Base-by-base conservation (phyloP, 2,113 vertebrate genomes). In the Leiothrix lutea region DNA sequence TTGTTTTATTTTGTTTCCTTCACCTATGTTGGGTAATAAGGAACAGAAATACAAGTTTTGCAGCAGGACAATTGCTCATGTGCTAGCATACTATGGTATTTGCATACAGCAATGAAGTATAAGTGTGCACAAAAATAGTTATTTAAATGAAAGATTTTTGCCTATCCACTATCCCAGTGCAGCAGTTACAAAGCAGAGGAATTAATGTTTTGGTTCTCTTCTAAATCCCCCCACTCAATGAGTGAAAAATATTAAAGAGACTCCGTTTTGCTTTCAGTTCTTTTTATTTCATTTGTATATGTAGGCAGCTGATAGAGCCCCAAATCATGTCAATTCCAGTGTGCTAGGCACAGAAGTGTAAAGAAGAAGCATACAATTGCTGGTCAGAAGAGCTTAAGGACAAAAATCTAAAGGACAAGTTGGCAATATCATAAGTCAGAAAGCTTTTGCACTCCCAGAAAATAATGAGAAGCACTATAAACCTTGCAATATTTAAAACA, bases 231-330 rank as follows among this genome's bases (percentile, higher is more conserved):
- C 95, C 81, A 69, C 54, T 92, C 54, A 94, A 50, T 62, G 62
- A 77, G 81, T 88, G 79, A 90, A 92, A 90, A 64, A 66, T 50
- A 18, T 86, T 86, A 86, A 64, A 90, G 57, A 93, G 48, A 85
- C 44, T 88, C 74, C 94, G 44, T 91, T 96, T 95, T 75, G 48
- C 70, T 93, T 94, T 93, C 88, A 88, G 45, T 74, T 66, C 48
- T 88, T 91, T 95, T 86, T 80, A 86, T 88, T 92, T 94, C 40
- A 88, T 84, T 95, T 90, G 74, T 95, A 72, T 77, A 69, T 86
- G 74, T 58, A 90, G 58, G 82, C 85, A 92, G 88, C 45, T 83
- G 79, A 92, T 70, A 94, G 71, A 96, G 58, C 66, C 54, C 42
- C 62, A 90, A 83, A 80, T 94, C 54, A 80, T 66, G 71, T 73